A percentile compares a stretch with the other conserved stretches of the same genome.
Conservation (phyloP, 1,140 invertebrate genomes). For the Diachasma alloeum region DNA sequence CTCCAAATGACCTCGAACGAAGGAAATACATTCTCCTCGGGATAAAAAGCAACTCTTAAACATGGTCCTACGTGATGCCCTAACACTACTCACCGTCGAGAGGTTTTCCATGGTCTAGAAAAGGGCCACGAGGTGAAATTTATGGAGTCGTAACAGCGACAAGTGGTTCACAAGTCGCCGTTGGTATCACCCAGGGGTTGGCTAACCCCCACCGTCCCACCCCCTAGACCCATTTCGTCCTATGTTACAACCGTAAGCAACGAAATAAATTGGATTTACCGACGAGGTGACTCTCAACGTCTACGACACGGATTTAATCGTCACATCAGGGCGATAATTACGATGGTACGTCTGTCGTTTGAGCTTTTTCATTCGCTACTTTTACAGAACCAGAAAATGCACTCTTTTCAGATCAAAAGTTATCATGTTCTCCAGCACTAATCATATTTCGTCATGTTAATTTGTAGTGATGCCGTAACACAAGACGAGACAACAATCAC, state of each 20-base stretch:
- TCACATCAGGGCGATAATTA: slow-evolving; percentile 23
- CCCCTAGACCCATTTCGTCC: slow-evolving; percentile 17
- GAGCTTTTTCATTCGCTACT: too few species aligned
- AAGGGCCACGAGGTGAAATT: slow-evolving; percentile 52
- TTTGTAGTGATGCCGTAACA: too few species aligned
- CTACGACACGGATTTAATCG: slow-evolving; percentile 19
- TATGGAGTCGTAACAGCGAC: slow-evolving; percentile 65
- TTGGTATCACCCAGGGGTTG: slow-evolving; percentile 60
- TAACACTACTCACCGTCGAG: neutral
- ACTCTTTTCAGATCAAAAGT: too few species aligned
- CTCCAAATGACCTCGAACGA: neutral
- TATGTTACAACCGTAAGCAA: slow-evolving; percentile 38
- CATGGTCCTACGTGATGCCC: neutral
- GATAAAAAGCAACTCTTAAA: neutral
- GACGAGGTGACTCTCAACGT: slow-evolving; percentile 32
- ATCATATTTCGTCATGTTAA: too few species aligned
- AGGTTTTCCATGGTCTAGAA: slow-evolving; percentile 19
- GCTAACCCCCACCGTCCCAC: slow-evolving; percentile 12
- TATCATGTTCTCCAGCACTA: too few species aligned
- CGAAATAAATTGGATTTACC: slow-evolving; percentile 63
- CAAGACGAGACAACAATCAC: too few species aligned
- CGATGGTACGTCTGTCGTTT: neutral
- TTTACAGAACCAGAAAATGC: too few species aligned
- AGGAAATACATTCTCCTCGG: neutral
- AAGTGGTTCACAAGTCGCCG: slow-evolving; percentile 66